These are phyloP conservation scores for Aporrectodea caliginosa DNA, from an alignment of 1,140 invertebrate genomes.

Conservation along the genomic window DNA sequence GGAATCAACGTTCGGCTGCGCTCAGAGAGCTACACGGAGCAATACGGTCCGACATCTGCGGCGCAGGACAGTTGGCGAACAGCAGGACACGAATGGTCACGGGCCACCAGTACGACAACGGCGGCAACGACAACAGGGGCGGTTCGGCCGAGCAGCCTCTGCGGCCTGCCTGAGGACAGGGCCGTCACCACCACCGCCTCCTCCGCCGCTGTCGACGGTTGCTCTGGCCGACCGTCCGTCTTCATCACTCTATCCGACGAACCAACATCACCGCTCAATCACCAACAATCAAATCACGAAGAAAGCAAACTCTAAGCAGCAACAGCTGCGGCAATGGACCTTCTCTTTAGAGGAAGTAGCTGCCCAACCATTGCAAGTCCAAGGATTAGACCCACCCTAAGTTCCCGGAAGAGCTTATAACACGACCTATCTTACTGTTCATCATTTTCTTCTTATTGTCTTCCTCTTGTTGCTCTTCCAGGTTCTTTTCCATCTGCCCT, in stretches of 20 bases:
- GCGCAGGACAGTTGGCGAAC: too few species aligned
- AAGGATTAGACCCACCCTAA: too few species aligned
- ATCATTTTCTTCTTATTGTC: too few species aligned
- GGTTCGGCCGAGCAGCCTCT: not conserved
- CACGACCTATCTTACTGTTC: too few species aligned
- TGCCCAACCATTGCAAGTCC: too few species aligned
- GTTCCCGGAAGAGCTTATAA: too few species aligned
- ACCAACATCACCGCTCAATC: not conserved
- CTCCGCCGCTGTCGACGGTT: not conserved
- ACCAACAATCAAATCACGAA: not conserved
- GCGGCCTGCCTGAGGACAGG: not conserved
- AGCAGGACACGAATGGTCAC: not conserved
- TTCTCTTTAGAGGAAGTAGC: too few species aligned
- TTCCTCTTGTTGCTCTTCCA: too few species aligned
- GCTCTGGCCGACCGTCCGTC: not conserved
- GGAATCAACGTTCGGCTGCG: conserved; percentile 35
- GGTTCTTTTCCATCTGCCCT: too few species aligned
- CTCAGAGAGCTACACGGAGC: conserved; percentile 29
- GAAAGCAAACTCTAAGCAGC: not conserved
- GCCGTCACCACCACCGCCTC: too few species aligned
- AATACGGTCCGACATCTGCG: conserved; percentile 54
- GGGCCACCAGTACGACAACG: not conserved
- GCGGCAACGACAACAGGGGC: not conserved
- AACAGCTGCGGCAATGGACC: too few species aligned
- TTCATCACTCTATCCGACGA: not conserved